Percentiles rank a stretch among this genome's conserved stretches.
Evolutionary conservation across 2,797 vertebrate species (phyloP).

Genomic region (Microctenopoma stevenorrisi): DNA sequence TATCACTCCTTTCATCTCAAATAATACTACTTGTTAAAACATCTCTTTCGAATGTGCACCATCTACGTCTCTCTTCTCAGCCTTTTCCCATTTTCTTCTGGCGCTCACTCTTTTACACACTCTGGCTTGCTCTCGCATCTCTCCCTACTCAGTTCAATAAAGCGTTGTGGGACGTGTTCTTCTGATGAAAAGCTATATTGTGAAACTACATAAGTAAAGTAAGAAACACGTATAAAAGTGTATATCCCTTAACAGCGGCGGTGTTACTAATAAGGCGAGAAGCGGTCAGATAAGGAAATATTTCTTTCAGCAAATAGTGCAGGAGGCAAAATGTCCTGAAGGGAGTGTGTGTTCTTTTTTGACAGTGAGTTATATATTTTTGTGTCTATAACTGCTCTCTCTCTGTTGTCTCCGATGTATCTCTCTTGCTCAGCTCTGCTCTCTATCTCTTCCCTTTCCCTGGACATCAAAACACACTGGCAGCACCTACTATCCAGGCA

Average conservation of each 20-base stretch:
- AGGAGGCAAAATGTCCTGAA: not conserved
- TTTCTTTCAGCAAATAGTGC: not conserved
- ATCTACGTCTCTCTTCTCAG: slow-evolving; percentile 24
- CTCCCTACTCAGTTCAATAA: slow-evolving; percentile 4
- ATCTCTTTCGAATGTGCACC: slow-evolving; percentile 38
- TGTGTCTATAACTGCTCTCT: not conserved
- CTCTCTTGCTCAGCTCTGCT: slow-evolving; percentile 18
- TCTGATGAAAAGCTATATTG: not conserved
- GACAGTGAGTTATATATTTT: slow-evolving; percentile 1
- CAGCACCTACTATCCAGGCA: not conserved
- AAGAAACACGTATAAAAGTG: not conserved
- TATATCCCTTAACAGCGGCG: not conserved
- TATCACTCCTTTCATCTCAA: slow-evolving; percentile 62
- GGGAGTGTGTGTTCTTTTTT: not conserved
- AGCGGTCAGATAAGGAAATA: not conserved
- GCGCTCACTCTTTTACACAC: slow-evolving; percentile 15
- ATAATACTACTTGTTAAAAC: slow-evolving; percentile 62
- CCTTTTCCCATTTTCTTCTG: not conserved
- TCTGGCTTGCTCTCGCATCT: not conserved
- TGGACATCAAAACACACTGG: not conserved
- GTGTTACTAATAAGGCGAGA: not conserved
- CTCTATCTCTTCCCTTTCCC: slow-evolving; percentile 21
- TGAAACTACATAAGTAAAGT: not conserved
- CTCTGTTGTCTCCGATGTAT: not conserved
- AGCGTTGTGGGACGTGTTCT: not conserved